phyloP scores from a whole-genome alignment of 1,140 invertebrate species.

The Wiebesia pumilae region DNA sequence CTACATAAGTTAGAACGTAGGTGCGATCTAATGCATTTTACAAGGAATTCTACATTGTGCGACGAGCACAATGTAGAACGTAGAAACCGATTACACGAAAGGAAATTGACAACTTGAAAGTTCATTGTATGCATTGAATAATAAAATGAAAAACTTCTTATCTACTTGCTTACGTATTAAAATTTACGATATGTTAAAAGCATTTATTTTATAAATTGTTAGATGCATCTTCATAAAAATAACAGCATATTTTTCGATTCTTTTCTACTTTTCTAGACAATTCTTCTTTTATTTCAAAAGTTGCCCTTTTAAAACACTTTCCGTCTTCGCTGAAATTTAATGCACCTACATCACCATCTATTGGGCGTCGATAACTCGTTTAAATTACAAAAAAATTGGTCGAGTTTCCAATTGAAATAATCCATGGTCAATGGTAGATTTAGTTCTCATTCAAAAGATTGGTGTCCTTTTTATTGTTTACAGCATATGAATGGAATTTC shows the following conservation, averaged over 20 bases:
- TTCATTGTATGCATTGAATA: conserved; percentile 3
- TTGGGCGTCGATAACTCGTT: no score
- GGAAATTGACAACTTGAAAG: not conserved
- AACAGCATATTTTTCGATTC: not conserved
- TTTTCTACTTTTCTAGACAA: no score
- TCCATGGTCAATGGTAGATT: no score
- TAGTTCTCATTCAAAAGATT: not conserved
- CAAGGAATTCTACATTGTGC: conserved; percentile 32
- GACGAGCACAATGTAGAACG: not conserved
- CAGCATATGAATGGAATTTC: not conserved
- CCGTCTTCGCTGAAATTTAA: no score
- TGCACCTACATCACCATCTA: no score
- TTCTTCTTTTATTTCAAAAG: no score
- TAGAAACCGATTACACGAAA: conserved; percentile 10
- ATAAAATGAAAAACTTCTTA: not conserved
- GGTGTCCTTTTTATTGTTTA: not conserved
- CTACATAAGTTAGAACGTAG: conserved; percentile 18
- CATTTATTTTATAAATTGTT: not conserved
- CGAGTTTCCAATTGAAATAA: no score
- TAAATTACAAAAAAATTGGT: no score
- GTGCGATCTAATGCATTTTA: conserved; percentile 32
- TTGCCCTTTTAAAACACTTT: no score
- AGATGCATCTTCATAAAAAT: not conserved
- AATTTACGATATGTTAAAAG: not conserved
- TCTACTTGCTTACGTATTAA: not conserved